Conservation (phyloP, 1,140 invertebrate species). For the Aphis gossypii region DNA sequence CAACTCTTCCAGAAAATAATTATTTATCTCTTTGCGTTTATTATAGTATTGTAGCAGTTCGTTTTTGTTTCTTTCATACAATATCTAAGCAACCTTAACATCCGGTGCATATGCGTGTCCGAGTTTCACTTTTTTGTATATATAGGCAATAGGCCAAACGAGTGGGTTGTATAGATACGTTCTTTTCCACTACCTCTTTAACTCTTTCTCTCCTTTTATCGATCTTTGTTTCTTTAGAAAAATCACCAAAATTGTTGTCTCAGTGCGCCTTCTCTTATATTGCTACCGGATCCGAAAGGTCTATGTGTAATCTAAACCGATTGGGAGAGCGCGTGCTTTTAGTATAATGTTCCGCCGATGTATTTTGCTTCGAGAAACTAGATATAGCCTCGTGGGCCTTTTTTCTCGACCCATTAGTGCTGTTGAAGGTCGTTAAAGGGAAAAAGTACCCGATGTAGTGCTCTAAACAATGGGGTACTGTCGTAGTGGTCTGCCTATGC, state of each 20-base stretch:
- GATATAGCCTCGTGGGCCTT: slow-evolving; percentile 47
- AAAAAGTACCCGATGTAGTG: neutral
- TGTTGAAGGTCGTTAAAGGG: slow-evolving; percentile 22
- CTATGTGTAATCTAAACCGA: slow-evolving; percentile 50
- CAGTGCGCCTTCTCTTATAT: neutral
- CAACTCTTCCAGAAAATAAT: neutral
- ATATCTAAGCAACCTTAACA: neutral
- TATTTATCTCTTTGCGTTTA: neutral
- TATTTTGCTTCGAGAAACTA: slow-evolving; percentile 27
- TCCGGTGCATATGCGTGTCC: neutral
- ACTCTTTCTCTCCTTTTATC: neutral
- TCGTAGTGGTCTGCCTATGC: neutral
- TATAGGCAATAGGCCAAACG: neutral
- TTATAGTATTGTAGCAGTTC: neutral
- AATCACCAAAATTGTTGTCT: neutral
- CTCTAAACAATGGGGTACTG: slow-evolving; percentile 3
- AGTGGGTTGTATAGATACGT: neutral
- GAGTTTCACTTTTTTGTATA: neutral
- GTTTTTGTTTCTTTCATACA: neutral
- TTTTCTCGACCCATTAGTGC: slow-evolving; percentile 53
- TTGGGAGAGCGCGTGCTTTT: slow-evolving; percentile 45
- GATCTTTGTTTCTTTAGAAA: neutral
- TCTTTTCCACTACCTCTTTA: neutral
- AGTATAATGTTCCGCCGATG: slow-evolving; percentile 33
- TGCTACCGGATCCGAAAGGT: neutral